phyloP scores from a whole-genome alignment of 2,797 vertebrate genomes.

The Enteromius treurensis region DNA sequence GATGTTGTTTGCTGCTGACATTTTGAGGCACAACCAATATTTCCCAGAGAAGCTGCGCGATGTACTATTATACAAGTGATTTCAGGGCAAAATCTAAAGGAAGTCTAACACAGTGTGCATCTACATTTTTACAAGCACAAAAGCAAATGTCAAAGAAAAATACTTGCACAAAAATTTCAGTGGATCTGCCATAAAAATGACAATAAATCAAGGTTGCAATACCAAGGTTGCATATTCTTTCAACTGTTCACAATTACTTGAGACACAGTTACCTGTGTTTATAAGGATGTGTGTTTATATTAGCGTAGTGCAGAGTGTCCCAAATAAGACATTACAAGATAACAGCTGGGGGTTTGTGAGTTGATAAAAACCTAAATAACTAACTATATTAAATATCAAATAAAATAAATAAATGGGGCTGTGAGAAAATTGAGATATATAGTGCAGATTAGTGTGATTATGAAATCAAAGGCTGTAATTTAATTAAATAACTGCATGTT shows the following conservation, averaged over 20 bases:
- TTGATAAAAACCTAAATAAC: background rate
- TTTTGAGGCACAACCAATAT: background rate
- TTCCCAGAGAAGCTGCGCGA: background rate
- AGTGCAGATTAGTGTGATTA: too few relatives aligned
- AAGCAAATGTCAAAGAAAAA: too few relatives aligned
- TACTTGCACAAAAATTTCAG: background rate
- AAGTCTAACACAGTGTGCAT: background rate
- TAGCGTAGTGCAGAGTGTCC: background rate
- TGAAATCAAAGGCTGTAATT: background rate
- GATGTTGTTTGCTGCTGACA: background rate
- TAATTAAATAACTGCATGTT: background rate
- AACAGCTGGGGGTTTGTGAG: background rate
- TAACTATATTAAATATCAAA: background rate
- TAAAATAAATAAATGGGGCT: too few relatives aligned
- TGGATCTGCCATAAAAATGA: background rate
- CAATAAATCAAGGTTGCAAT: background rate
- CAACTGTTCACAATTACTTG: background rate
- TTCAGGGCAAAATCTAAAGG: background rate
- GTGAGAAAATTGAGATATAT: too few relatives aligned
- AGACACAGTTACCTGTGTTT: background rate
- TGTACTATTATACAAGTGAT: background rate
- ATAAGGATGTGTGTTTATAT: background rate
- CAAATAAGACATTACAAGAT: background rate
- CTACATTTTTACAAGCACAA: background rate
- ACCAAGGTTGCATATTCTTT: too few relatives aligned